Evolutionary conservation across 2,113 vertebrate species (phyloP), one percentile per base, ranked within the genome.

Genomic region (Ramphastos sulfuratus): DNA sequence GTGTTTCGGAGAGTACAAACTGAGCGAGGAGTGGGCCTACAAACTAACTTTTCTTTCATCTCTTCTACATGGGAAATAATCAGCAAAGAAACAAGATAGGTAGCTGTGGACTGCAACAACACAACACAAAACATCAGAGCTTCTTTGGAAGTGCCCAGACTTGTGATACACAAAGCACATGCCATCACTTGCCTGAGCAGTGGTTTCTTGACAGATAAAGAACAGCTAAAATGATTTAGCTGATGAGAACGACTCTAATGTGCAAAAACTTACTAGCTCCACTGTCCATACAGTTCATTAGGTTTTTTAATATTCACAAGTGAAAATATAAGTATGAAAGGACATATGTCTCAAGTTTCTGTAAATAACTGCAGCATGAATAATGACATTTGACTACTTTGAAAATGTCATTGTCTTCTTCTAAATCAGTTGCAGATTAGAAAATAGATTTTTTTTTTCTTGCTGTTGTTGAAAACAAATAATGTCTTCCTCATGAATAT

Each of bases 381-480:
- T 67, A 90, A 83, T 33, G 60, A 80, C 82, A 91, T 59, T n/a
- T 91, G 24, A 35, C 14, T 35, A 55, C 63, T 91, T 89, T 46
- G n/a, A 85, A 94, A 87, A 94, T 70, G 52, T 52, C 50, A 63
- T 84, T 84, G 59, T 90, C 77, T 79, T 54, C 35, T 66, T 90
- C 59, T 90, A 75, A 89, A 93, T 86, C 28, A 86, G 60, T 20
- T 85, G 58, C 18, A 72, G 71, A 79, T 65, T 89, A 76, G 52
- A 89, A 92, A 92, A 87, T 46, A 73, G 48, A 23, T 64, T 87
- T 81, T 54, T 30, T 64, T 24, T 7, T 11, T 20, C 48, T 50
- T 85, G 5, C 33, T 81, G 20, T 12, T 85, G 16, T 67, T 75
- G 91, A 90, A 95, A 90, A 85, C 60, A 89, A 79, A 79, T 75